Evolutionary conservation across 2,888 invertebrate genomes (phyloP).

Genomic region (Ectemnius continuus): DNA sequence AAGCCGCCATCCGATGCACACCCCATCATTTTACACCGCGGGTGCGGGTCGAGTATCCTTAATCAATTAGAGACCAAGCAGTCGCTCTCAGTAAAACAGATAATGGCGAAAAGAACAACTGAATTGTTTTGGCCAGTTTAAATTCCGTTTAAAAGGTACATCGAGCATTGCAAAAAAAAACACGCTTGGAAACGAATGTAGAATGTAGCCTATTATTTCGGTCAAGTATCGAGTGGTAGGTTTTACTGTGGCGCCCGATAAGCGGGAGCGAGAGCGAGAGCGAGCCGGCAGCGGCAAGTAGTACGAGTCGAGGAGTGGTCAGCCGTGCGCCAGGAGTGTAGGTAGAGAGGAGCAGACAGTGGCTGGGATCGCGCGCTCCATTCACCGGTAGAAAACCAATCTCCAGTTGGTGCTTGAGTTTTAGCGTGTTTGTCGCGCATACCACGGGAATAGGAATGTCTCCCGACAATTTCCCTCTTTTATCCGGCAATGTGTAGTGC

Average conservation of each 20-base stretch:
- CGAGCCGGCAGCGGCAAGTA: slow-evolving; percentile 3
- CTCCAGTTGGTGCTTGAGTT: not conserved
- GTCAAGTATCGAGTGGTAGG: not conserved
- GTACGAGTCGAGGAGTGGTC: slow-evolving; percentile 10
- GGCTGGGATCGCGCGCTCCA: not conserved
- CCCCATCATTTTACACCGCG: too few relatives aligned
- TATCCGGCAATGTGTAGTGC: too few relatives aligned
- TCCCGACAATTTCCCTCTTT: too few relatives aligned
- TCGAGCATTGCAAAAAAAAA: not conserved
- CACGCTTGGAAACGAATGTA: not conserved
- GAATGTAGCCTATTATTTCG: not conserved
- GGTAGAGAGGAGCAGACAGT: too few relatives aligned
- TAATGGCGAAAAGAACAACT: too few relatives aligned
- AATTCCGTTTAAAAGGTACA: too few relatives aligned
- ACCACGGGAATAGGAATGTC: too few relatives aligned
- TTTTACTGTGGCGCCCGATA: not conserved
- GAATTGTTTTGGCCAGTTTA: too few relatives aligned
- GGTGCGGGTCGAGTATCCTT: too few relatives aligned
- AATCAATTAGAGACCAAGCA: too few relatives aligned
- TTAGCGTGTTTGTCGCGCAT: slow-evolving; percentile 6
- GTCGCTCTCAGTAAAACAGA: too few relatives aligned
- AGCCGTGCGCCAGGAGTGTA: not conserved
- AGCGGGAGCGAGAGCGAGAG: not conserved
- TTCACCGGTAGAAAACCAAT: slow-evolving; percentile 8
- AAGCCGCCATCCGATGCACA: not conserved